Percentiles rank a stretch among this genome's conserved stretches.
These are phyloP conservation scores for Corythucha ciliata DNA, from an alignment of 2,888 invertebrate species.

Conservation along the genomic window DNA sequence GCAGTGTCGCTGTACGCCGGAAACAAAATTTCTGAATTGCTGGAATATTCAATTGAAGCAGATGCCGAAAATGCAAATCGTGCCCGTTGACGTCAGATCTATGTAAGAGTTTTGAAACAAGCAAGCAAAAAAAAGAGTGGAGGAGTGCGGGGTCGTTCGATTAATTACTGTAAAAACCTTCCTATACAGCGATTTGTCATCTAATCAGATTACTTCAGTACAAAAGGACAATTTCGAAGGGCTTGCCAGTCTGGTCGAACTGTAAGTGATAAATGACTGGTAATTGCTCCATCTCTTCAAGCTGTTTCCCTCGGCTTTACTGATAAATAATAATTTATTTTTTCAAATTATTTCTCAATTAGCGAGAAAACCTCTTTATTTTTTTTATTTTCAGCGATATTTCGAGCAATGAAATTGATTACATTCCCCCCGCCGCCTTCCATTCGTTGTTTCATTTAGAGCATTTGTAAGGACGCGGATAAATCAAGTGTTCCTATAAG, in stretches of 20 bases:
- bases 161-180: no score
- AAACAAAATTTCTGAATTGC: constrained; percentile 56
- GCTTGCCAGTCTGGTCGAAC: no score
- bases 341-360: constrained; percentile 28
- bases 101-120: no score
- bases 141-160: no score
- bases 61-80: constrained; percentile 52
- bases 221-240: no score
- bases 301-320: constrained; percentile 7
- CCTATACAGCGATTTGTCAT: no score
- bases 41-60: constrained; percentile 54
- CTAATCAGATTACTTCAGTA: no score
- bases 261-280: no score
- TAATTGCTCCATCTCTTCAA: no score
- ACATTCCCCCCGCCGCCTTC: constrained; percentile 55
- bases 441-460: constrained; percentile 52
- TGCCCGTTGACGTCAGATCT: constrained; percentile 54
- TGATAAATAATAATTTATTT: constrained; percentile 6
- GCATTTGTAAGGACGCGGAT: constrained; percentile 50
- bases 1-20: constrained; percentile 56
- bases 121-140: no score
- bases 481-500: no score
- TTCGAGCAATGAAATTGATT: constrained; percentile 62
- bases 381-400: constrained; percentile 46
- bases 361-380: not conserved